A percentile compares a stretch with the other conserved stretches of the same genome.
phyloP scores from a whole-genome alignment of 2,888 invertebrate genomes.

The Chaetogeoica ovagalla region DNA sequence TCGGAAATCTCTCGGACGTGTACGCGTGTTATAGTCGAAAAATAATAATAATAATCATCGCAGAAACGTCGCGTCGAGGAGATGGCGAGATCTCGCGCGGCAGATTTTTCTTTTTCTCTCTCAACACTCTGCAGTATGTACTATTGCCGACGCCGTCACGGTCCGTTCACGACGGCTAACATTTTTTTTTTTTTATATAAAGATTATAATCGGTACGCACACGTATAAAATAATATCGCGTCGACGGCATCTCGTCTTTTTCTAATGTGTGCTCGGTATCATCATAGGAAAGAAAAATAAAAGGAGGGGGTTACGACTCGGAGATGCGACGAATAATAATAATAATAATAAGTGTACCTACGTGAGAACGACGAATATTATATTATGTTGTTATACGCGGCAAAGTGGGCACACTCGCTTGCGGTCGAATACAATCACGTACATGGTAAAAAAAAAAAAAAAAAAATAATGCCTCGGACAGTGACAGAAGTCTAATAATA shows the following conservation, averaged over 20 bases:
- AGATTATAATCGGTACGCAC: conserved; percentile 20
- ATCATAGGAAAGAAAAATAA: conserved; percentile 19
- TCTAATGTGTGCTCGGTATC: conserved; percentile 3
- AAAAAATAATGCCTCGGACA: too few relatives aligned
- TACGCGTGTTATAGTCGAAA: too few relatives aligned
- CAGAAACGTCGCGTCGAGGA: not conserved
- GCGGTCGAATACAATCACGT: conserved; percentile 47
- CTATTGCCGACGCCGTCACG: conserved; percentile 13
- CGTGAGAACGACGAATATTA: not conserved
- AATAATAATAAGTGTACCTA: not conserved
- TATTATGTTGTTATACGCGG: not conserved
- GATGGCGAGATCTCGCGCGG: too few relatives aligned
- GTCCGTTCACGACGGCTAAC: conserved; percentile 26
- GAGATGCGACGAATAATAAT: conserved; percentile 5
- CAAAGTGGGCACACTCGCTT: not conserved
- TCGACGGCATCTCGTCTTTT: not conserved
- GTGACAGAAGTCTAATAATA: not conserved
- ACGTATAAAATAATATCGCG: too few relatives aligned
- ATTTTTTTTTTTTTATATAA: conserved; percentile 19
- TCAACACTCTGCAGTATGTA: too few relatives aligned
- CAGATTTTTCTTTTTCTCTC: not conserved
- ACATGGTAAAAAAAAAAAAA: too few relatives aligned
- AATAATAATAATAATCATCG: not conserved
- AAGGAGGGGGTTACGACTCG: too few relatives aligned
- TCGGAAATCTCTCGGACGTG: too few relatives aligned